A percentile compares a stretch with the other conserved stretches of the same genome.
Evolutionary conservation across 2,888 invertebrate genomes (phyloP).

Genomic region (Patella pellucida): DNA sequence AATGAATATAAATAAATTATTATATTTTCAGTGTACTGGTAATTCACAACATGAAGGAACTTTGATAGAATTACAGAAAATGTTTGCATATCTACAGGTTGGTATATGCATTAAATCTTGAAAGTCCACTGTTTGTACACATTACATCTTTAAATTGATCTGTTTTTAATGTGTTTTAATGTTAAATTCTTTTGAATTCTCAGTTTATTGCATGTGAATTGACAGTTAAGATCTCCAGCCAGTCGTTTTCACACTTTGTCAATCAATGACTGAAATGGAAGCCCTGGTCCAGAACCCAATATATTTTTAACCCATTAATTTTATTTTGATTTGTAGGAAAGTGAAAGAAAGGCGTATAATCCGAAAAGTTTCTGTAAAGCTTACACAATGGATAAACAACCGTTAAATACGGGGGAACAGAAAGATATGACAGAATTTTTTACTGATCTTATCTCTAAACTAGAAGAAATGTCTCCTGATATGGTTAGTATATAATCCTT

Average conservation of each 20-base stretch:
- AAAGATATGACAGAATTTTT: slow-evolving; percentile 99
- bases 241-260: too few species aligned
- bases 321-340: slow-evolving; percentile 77
- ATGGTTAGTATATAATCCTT: slow-evolving; percentile 48
- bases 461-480: slow-evolving; percentile 95
- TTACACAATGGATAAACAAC: slow-evolving; percentile 97
- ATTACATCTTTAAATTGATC: too few species aligned
- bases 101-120: slow-evolving; percentile 32
- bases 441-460: slow-evolving; percentile 93
- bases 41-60: slow-evolving; percentile 85
- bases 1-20: too few species aligned
- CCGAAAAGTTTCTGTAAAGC: slow-evolving; percentile 95
- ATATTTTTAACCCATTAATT: too few species aligned
- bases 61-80: slow-evolving; percentile 88
- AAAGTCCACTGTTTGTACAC: too few species aligned
- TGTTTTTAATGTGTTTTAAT: too few species aligned
- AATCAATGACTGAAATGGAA: too few species aligned
- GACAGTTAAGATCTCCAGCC: too few species aligned
- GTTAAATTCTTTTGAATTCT: too few species aligned
- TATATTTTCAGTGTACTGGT: slow-evolving; percentile 73
- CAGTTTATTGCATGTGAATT: too few species aligned
- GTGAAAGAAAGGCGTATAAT: slow-evolving; percentile 95
- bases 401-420: slow-evolving; percentile 94
- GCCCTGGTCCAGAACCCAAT: too few species aligned
- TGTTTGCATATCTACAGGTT: slow-evolving; percentile 93